Evolutionary conservation across 1,140 invertebrate genomes (phyloP).

Genomic region (Meloidogyne hapla): DNA sequence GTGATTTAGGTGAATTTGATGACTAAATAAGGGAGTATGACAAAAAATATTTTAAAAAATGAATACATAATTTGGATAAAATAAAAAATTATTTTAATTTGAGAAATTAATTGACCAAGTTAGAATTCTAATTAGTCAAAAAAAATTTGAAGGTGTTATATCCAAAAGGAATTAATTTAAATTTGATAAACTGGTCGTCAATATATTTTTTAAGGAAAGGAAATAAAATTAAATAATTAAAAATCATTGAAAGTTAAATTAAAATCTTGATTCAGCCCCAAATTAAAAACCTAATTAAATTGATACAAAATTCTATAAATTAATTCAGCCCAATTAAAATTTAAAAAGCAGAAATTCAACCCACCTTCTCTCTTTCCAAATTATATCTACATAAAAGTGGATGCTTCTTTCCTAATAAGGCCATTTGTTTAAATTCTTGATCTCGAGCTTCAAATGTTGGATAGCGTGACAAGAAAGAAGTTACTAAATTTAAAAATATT

Average conservation of each 20-base stretch:
- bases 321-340: not conserved
- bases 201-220: no score
- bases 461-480: constrained; percentile 50
- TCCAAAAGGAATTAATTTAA: no score
- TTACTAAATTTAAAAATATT: constrained; percentile 46
- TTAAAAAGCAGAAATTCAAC: not conserved
- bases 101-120: no score
- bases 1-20: not conserved
- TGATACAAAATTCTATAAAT: not conserved
- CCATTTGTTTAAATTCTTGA: constrained; percentile 2
- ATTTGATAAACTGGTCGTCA: no score
- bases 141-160: no score
- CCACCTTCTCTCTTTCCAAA: not conserved
- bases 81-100: not conserved
- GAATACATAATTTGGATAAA: no score
- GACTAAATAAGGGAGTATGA: not conserved
- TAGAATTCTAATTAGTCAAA: no score
- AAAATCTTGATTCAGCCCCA: no score
- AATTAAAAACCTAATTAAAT: no score
- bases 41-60: not conserved
- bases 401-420: not conserved
- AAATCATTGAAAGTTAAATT: no score
- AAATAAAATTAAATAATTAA: no score
- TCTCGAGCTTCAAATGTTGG: constrained; percentile 53
- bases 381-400: no score